Evolutionary conservation across 2,113 vertebrate genomes (phyloP).

Genomic region (Thunnus thynnus): DNA sequence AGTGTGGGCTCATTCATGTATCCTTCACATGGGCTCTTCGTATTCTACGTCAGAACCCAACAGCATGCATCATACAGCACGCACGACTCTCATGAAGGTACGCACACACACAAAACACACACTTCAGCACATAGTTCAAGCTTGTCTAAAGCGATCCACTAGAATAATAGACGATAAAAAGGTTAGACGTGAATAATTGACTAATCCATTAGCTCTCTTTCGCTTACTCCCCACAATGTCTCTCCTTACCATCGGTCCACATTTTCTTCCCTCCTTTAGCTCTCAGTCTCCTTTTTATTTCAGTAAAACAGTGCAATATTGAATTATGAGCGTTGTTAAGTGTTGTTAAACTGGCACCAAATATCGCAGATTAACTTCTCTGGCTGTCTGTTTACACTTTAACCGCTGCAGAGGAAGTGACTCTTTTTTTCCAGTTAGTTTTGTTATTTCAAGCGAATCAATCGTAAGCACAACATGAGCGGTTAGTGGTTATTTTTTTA

Average conservation of each 20-base stretch:
- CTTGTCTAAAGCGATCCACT: constrained; percentile 11
- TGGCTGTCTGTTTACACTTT: no score
- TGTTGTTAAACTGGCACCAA: background rate
- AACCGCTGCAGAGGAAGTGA: background rate
- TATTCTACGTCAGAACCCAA: background rate
- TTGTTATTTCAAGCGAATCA: background rate
- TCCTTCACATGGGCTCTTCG: background rate
- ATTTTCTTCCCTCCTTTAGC: background rate
- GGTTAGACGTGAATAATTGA: constrained; percentile 66
- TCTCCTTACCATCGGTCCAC: background rate
- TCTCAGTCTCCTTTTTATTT: background rate
- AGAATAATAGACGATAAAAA: constrained; percentile 46
- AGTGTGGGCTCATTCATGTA: background rate
- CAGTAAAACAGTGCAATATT: background rate
- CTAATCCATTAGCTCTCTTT: constrained; percentile 39
- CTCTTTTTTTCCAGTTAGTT: background rate
- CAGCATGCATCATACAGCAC: constrained; percentile 4
- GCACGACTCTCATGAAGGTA: constrained; percentile 14
- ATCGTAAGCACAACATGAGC: background rate
- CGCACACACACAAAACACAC: constrained; percentile 30
- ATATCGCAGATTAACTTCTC: background rate
- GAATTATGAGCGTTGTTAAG: background rate
- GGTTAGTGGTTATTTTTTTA: no score
- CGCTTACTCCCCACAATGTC: background rate
- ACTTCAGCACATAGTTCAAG: constrained; percentile 20